These are phyloP conservation scores for Trogon melanurus DNA, from an alignment of 2,113 vertebrate genomes.

Conservation along the genomic window DNA sequence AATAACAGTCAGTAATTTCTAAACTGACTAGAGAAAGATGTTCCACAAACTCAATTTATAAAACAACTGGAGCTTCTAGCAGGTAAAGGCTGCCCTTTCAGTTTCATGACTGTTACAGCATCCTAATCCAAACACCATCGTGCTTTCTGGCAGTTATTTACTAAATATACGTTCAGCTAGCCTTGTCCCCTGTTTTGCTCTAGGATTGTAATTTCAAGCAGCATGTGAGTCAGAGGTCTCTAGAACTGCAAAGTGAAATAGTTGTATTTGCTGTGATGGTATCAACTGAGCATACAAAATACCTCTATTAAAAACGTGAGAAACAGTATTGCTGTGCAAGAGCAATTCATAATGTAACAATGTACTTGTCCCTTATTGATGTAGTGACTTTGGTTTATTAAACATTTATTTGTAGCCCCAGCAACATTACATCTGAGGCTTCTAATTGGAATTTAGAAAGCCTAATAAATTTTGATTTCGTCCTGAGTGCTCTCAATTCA, in stretches of 20 bases:
- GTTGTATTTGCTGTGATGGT: constrained; percentile 7
- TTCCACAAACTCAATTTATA: not conserved
- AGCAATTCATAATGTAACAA: not conserved
- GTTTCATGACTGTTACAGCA: not conserved
- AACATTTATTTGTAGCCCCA: constrained; percentile 20
- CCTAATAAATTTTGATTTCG: constrained; percentile 46
- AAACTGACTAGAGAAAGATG: not conserved
- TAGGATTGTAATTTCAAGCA: not conserved
- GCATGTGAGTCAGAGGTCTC: not conserved
- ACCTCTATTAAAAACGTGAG: not conserved
- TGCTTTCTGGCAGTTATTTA: not conserved
- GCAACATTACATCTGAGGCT: not conserved
- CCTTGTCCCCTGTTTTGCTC: not conserved
- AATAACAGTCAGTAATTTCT: constrained; percentile 18
- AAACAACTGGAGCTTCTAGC: not conserved
- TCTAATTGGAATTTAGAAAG: constrained; percentile 53
- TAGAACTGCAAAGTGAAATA: not conserved
- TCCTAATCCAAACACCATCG: not conserved
- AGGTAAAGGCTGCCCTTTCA: not conserved
- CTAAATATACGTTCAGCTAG: not conserved
- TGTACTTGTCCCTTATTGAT: constrained; percentile 24
- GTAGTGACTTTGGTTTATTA: constrained; percentile 4
- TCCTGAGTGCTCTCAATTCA: not conserved
- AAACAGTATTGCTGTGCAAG: not conserved
- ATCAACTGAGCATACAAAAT: constrained; percentile 8